These are phyloP conservation scores for Palythoa grandis DNA, from an alignment of 92 coral and sea anemone genomes.

Conservation along the genomic window DNA sequence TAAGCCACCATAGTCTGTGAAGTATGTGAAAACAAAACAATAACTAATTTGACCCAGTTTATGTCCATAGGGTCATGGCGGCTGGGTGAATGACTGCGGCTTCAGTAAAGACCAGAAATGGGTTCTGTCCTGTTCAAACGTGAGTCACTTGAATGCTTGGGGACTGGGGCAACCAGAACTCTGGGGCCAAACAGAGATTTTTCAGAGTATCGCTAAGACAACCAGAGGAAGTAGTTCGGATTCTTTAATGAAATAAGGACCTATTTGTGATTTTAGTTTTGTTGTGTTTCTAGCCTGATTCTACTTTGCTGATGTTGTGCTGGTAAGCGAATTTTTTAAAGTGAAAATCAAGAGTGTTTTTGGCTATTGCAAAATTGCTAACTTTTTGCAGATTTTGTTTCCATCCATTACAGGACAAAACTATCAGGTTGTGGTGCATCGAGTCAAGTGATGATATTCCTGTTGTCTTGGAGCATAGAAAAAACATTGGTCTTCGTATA, in stretches of 20 bases:
- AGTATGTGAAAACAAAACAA: background rate
- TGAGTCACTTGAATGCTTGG: constrained; percentile 34
- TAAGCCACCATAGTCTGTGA: no score
- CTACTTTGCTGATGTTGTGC: no score
- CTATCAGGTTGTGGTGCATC: constrained; percentile 93
- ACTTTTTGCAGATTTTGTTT: background rate
- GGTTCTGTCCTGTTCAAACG: constrained; percentile 97
- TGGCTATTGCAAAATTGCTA: no score
- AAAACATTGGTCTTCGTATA: constrained; percentile 94
- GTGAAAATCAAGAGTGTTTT: no score
- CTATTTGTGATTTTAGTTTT: no score
- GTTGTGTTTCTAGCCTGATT: no score
- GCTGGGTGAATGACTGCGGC: constrained; percentile 95
- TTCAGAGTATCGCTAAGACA: background rate
- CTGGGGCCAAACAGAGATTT: background rate
- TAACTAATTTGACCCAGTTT: background rate
- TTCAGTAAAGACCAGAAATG: constrained; percentile 92
- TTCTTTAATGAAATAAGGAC: no score
- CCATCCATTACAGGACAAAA: constrained; percentile 73
- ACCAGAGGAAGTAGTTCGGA: background rate
- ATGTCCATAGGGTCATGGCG: constrained; percentile 89
- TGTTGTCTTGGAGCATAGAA: constrained; percentile 96
- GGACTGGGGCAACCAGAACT: no score
- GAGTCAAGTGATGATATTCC: constrained; percentile 96
- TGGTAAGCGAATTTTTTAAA: no score